Evolutionary conservation across 2,113 vertebrate genomes (phyloP).

Genomic region (Grammomys dolichurus): DNA sequence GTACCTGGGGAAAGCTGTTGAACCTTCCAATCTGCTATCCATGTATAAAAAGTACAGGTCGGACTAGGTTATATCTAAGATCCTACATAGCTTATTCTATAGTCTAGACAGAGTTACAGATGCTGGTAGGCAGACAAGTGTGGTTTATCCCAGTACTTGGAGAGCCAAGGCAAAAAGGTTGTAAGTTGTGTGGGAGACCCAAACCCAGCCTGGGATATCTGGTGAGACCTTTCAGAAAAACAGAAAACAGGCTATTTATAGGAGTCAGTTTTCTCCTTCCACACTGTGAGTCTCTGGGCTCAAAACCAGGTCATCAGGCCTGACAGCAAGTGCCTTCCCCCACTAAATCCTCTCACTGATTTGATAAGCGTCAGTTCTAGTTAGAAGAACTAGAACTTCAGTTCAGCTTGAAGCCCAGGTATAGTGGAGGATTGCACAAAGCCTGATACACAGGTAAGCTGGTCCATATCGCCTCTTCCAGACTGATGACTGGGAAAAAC

Average conservation of each 20-base stretch:
- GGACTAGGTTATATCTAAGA: neutral
- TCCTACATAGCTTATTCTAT: neutral
- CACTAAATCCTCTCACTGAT: neutral
- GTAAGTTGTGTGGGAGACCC: neutral
- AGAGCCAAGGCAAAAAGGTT: neutral
- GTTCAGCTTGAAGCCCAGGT: neutral
- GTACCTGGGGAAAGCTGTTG: neutral
- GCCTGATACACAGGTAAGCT: neutral
- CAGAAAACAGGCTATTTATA: neutral
- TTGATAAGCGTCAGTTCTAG: neutral
- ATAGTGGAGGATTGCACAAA: neutral
- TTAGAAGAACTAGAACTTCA: no score
- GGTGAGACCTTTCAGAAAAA: neutral
- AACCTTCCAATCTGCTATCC: neutral
- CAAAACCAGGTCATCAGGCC: no score
- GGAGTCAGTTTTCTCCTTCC: neutral
- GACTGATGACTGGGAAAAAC: no score
- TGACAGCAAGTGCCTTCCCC: neutral
- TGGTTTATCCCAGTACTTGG: neutral
- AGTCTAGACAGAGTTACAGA: neutral
- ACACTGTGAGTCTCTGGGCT: neutral
- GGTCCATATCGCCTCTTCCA: neutral
- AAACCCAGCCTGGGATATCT: neutral
- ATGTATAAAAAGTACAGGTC: rapidly evolving
- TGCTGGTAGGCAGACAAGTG: rapidly evolving